phyloP scores from a whole-genome alignment of 2,113 vertebrate species.

The Piliocolobus tephrosceles region DNA sequence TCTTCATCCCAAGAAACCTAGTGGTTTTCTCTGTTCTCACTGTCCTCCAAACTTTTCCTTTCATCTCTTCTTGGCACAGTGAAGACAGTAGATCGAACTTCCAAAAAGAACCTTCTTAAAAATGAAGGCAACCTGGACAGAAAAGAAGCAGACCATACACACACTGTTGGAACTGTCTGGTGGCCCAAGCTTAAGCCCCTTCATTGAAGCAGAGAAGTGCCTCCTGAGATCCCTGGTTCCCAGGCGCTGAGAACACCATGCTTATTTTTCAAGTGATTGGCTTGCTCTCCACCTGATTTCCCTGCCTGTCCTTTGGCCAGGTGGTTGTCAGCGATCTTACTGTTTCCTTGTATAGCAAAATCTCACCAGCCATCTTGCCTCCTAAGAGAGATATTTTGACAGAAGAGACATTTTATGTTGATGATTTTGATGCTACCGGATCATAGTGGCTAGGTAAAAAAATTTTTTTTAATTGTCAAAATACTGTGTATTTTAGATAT shows the following conservation, averaged over 20 bases:
- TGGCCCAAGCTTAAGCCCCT: neutral
- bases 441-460: neutral
- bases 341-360: neutral
- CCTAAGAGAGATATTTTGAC: neutral
- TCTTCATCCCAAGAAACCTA: neutral
- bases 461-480: neutral
- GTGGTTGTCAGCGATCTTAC: neutral
- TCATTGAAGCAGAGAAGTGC: neutral
- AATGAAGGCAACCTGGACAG: neutral
- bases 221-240: neutral
- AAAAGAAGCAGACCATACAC: neutral
- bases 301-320: neutral
- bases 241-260: neutral
- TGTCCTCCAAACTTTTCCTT: neutral
- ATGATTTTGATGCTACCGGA: neutral
- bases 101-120: constrained; percentile 8
- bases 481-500: neutral
- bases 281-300: neutral
- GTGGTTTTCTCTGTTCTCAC: neutral
- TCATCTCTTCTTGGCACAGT: constrained; percentile 29
- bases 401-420: neutral
- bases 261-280: neutral
- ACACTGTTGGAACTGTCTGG: neutral
- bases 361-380: neutral
- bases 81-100: neutral